phyloP scores from a whole-genome alignment of 2,888 invertebrate species.

The Resseliella maxima region DNA sequence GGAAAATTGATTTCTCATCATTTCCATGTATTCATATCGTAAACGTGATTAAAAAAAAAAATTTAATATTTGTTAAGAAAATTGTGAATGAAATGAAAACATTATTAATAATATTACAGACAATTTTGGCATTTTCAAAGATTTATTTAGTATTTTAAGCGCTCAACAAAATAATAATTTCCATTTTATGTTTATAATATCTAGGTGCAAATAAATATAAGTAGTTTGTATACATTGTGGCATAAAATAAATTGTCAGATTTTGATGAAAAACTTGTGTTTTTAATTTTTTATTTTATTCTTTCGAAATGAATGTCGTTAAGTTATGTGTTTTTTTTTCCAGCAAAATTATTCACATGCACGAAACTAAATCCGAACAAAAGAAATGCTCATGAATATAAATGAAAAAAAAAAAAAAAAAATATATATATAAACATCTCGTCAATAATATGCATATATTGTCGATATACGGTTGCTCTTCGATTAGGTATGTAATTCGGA shows the following conservation, averaged over 20 bases:
- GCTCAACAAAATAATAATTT: neutral
- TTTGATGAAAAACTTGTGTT: neutral
- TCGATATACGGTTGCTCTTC: no score
- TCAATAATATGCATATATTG: no score
- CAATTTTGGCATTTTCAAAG: neutral
- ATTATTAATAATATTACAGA: neutral
- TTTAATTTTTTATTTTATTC: no score
- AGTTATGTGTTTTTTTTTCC: no score
- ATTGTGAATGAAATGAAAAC: neutral
- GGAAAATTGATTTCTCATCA: neutral
- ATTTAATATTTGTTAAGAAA: neutral
- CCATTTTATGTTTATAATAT: neutral
- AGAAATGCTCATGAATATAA: no score
- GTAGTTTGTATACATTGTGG: neutral
- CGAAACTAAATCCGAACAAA: no score
- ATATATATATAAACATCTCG: no score
- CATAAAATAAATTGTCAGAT: neutral
- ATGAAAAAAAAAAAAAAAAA: no score
- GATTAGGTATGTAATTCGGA: no score
- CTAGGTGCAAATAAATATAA: neutral
- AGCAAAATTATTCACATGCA: no score
- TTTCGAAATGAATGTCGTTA: no score
- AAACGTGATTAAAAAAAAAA: neutral
- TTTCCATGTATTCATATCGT: slow-evolving; percentile 3
- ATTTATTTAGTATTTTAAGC: neutral